phyloP scores from a whole-genome alignment of 2,113 vertebrate genomes.

The Picathartes gymnocephalus region DNA sequence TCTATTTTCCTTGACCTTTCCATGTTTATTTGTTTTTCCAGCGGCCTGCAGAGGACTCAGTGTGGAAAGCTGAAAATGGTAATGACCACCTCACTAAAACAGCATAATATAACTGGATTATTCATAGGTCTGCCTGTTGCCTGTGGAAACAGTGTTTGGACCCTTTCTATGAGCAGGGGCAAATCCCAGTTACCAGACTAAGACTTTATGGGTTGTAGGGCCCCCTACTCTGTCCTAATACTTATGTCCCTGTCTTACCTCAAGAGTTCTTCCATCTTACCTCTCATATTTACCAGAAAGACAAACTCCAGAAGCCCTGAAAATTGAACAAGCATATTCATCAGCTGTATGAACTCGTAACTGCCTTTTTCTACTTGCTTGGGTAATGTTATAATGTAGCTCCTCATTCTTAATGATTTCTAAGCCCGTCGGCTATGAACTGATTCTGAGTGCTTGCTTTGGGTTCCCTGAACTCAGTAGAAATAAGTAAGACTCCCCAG shows the following conservation, averaged over 20 bases:
- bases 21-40: slow-evolving; percentile 53
- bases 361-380: neutral
- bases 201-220: neutral
- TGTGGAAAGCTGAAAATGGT: slow-evolving; percentile 66
- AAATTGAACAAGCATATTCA: neutral
- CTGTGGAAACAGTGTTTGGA: neutral
- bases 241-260: neutral
- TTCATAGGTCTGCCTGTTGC: neutral
- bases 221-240: neutral
- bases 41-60: slow-evolving; percentile 71
- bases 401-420: neutral
- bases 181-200: neutral
- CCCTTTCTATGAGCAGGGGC: neutral
- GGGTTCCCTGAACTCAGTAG: neutral
- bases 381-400: neutral
- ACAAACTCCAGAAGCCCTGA: neutral
- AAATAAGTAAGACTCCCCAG: neutral
- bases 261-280: neutral
- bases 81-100: slow-evolving; percentile 25
- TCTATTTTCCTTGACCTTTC: neutral
- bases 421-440: neutral
- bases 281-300: neutral
- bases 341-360: neutral
- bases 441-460: neutral
- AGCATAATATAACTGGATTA: neutral